These are phyloP conservation scores for Spizella passerina DNA, from an alignment of 2,797 vertebrate species.

Conservation along the genomic window DNA sequence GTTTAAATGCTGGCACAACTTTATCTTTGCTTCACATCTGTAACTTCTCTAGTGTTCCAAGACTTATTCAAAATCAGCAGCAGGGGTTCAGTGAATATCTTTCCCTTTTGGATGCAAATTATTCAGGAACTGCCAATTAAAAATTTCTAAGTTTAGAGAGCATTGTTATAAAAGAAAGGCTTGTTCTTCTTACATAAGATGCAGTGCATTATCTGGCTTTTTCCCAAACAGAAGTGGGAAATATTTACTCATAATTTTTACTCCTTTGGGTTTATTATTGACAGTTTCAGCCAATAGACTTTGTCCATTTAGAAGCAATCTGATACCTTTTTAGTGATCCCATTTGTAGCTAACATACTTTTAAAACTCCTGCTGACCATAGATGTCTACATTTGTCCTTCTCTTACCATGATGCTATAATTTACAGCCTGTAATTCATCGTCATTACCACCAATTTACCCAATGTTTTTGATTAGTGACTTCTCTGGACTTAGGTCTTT, in stretches of 20 bases:
- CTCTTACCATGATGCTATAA: background rate
- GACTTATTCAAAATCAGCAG: constrained; percentile 32
- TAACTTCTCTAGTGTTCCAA: constrained; percentile 35
- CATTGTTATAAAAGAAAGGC: background rate
- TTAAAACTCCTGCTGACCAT: background rate
- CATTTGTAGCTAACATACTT: background rate
- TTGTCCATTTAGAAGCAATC: background rate
- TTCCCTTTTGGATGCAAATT: constrained; percentile 35
- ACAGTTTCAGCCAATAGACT: background rate
- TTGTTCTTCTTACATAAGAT: constrained; percentile 21
- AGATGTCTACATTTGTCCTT: background rate
- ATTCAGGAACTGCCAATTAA: constrained; percentile 38
- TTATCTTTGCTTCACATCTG: constrained; percentile 46
- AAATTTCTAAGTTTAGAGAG: constrained; percentile 29
- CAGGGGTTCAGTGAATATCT: constrained; percentile 19
- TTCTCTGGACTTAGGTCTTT: background rate
- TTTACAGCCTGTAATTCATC: background rate
- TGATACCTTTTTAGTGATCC: background rate
- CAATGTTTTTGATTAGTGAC: background rate
- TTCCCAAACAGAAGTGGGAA: background rate
- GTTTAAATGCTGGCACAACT: constrained; percentile 29
- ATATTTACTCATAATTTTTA: constrained; percentile 1
- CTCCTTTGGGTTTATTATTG: background rate
- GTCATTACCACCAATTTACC: background rate
- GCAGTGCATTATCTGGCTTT: background rate